Conservation (phyloP, 2,888 invertebrate genomes). For the Philaethria dido region DNA sequence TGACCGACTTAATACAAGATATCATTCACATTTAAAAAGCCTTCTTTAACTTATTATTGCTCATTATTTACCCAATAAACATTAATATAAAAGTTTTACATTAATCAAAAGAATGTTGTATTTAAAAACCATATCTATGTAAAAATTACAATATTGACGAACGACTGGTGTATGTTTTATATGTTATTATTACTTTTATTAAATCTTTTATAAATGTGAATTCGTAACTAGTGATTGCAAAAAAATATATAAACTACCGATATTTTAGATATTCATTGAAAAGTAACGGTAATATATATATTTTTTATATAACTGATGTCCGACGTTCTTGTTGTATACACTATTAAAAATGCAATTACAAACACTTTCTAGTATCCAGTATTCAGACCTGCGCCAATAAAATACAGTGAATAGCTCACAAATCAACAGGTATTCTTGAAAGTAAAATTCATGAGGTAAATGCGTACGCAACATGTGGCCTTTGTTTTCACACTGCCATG, state of each 20-base stretch:
- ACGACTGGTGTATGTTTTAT: not conserved
- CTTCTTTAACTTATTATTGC: constrained; percentile 32
- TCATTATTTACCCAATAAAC: constrained; percentile 16
- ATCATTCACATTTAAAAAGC: constrained; percentile 35
- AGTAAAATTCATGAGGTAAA: constrained; percentile 40
- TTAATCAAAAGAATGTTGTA: not conserved
- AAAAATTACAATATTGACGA: not conserved
- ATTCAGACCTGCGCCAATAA: not conserved
- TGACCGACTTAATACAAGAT: constrained; percentile 55
- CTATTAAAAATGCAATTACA: no score
- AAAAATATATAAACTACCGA: no score
- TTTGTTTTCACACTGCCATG: constrained; percentile 70
- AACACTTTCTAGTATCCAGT: not conserved
- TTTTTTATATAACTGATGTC: not conserved
- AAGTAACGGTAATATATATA: not conserved
- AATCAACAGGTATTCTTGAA: not conserved
- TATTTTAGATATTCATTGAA: no score
- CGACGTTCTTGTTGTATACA: not conserved
- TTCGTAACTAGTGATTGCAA: not conserved
- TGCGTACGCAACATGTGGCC: constrained; percentile 46
- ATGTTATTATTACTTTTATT: not conserved
- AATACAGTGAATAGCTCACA: not conserved
- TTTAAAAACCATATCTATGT: not conserved
- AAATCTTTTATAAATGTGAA: not conserved
- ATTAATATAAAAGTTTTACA: no score